These are phyloP conservation scores for Amblyornis subalaris DNA, from an alignment of 2,113 vertebrate genomes.

Conservation along the genomic window DNA sequence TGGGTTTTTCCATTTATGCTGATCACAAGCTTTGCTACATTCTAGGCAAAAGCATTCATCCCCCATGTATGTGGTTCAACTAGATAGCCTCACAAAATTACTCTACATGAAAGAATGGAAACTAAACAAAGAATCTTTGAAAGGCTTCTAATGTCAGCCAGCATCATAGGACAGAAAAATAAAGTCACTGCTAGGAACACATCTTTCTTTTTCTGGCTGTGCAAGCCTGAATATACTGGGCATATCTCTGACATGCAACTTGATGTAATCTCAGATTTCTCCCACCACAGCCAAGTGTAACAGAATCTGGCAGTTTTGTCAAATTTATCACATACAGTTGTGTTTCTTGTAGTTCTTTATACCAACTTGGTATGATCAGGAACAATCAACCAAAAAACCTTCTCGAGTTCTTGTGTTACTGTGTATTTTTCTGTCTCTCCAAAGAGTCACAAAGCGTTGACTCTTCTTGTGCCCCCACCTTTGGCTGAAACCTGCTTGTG, in stretches of 20 bases:
- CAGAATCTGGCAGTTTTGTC: background rate
- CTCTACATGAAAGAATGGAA: background rate
- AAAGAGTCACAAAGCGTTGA: rapidly evolving
- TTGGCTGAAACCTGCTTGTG: background rate
- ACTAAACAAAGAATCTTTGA: background rate
- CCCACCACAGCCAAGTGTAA: background rate
- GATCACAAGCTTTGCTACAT: conserved; percentile 1
- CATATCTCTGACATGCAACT: background rate
- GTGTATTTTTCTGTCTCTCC: background rate
- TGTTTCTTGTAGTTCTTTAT: background rate
- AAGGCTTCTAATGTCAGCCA: background rate
- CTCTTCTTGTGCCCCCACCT: background rate
- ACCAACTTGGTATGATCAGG: background rate
- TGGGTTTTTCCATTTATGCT: conserved; percentile 12
- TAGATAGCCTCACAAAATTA: background rate
- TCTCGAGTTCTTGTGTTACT: background rate
- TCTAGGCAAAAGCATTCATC: background rate
- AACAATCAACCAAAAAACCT: background rate
- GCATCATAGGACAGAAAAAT: background rate
- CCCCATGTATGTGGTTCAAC: background rate
- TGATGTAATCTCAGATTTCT: background rate
- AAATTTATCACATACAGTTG: background rate
- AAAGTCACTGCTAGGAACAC: background rate
- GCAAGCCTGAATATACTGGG: background rate
- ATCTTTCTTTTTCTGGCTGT: background rate